phyloP scores from a whole-genome alignment of 1,140 invertebrate genomes.

The Brevipalpus yothersi region DNA sequence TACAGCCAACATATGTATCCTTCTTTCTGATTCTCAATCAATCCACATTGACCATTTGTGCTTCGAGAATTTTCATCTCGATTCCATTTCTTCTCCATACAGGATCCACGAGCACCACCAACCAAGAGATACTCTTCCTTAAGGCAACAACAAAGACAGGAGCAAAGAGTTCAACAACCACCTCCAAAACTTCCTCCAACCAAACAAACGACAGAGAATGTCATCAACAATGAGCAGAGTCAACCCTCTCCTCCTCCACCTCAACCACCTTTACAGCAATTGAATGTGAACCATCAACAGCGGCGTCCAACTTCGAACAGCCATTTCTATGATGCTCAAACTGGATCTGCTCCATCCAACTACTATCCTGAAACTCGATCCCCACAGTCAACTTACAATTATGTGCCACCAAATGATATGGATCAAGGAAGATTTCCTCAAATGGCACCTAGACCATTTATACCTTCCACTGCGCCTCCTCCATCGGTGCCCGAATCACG shows the following conservation, averaged over 20 bases:
- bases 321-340: background rate
- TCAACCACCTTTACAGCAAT: background rate
- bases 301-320: background rate
- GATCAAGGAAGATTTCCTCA: background rate
- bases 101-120: conserved; percentile 17
- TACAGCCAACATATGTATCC: too few species aligned
- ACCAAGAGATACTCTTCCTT: conserved; percentile 50
- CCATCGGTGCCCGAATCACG: background rate
- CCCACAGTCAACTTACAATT: background rate
- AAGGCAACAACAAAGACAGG: conserved; percentile 22
- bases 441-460: background rate
- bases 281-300: background rate
- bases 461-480: background rate
- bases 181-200: background rate
- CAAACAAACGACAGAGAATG: background rate
- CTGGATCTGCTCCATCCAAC: background rate
- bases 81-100: too few species aligned
- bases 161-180: background rate
- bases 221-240: background rate
- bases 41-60: too few species aligned
- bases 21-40: too few species aligned
- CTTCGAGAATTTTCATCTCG: too few species aligned
- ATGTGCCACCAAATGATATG: background rate
- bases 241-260: background rate
- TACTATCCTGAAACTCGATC: background rate